Conservation (phyloP, 2,888 invertebrate genomes). For the Schizaphis graminum region DNA sequence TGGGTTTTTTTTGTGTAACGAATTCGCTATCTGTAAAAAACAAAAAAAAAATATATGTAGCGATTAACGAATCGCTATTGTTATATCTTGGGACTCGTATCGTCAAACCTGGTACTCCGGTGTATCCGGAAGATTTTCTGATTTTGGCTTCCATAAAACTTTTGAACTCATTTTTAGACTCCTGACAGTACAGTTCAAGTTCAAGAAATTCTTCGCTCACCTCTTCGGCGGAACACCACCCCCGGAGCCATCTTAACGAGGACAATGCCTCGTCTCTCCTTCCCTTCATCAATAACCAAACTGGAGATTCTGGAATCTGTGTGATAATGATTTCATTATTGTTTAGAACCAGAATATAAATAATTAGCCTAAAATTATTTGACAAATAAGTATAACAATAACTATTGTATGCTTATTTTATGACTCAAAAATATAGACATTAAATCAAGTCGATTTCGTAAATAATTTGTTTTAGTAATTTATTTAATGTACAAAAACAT, state of each 20-base stretch:
- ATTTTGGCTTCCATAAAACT: not conserved
- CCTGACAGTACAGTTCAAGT: slow-evolving; percentile 72
- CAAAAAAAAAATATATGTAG: not conserved
- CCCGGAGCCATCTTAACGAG: slow-evolving; percentile 75
- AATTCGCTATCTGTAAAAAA: not conserved
- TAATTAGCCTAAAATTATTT: not conserved
- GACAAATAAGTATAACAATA: not conserved
- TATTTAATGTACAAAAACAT: not conserved
- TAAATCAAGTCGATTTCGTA: not conserved
- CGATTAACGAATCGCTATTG: not conserved
- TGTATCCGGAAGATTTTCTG: slow-evolving; percentile 25
- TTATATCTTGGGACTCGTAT: too few species aligned
- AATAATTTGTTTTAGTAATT: not conserved
- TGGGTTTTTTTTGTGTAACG: not conserved
- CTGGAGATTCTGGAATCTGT: slow-evolving; percentile 76
- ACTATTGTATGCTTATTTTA: not conserved
- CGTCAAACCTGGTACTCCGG: not conserved
- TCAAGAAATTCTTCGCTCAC: slow-evolving; percentile 74
- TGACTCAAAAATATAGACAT: not conserved
- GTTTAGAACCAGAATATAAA: not conserved
- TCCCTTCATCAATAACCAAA: slow-evolving; percentile 76
- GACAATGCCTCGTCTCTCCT: slow-evolving; percentile 74
- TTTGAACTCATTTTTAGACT: slow-evolving; percentile 64
- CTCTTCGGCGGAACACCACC: slow-evolving; percentile 74
- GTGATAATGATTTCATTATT: not conserved